These are phyloP conservation scores for Nycticryphes semicollaris DNA, from an alignment of 2,113 vertebrate genomes.

Conservation along the genomic window DNA sequence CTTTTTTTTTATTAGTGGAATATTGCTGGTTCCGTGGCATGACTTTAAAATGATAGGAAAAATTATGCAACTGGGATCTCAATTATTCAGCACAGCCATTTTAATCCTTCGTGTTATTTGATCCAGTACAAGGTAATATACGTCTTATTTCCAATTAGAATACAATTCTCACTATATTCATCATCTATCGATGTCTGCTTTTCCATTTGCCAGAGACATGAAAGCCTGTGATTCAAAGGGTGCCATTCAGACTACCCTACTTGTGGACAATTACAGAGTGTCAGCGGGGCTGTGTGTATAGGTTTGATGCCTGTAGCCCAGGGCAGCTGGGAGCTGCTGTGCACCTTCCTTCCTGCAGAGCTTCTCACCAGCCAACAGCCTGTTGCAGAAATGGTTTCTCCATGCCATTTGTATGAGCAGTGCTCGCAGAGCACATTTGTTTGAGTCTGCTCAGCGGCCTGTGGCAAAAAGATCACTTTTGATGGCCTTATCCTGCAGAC, in stretches of 20 bases:
- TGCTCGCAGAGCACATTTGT: not conserved
- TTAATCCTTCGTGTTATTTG: constrained; percentile 71
- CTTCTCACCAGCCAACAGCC: not conserved
- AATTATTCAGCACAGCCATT: constrained; percentile 67
- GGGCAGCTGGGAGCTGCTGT: constrained; percentile 34
- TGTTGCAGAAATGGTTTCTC: constrained; percentile 3
- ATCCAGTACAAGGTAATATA: constrained; percentile 62
- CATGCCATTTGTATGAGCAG: not conserved
- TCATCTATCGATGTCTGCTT: constrained; percentile 62
- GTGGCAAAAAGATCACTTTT: not conserved
- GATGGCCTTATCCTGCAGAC: not conserved
- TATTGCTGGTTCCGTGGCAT: constrained; percentile 15
- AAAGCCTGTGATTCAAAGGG: constrained; percentile 65
- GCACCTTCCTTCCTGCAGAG: not conserved
- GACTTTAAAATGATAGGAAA: constrained; percentile 62
- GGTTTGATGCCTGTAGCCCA: not conserved
- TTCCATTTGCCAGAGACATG: constrained; percentile 53
- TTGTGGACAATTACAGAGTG: constrained; percentile 48
- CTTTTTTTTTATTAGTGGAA: constrained; percentile 55
- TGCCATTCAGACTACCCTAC: constrained; percentile 54
- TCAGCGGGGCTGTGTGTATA: not conserved
- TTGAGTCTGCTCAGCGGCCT: not conserved
- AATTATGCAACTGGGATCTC: constrained; percentile 58
- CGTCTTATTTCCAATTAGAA: constrained; percentile 66
- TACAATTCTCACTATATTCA: constrained; percentile 64